Evolutionary conservation across 2,797 vertebrate genomes (phyloP).

Genomic region (Phataginus tetradactyla): DNA sequence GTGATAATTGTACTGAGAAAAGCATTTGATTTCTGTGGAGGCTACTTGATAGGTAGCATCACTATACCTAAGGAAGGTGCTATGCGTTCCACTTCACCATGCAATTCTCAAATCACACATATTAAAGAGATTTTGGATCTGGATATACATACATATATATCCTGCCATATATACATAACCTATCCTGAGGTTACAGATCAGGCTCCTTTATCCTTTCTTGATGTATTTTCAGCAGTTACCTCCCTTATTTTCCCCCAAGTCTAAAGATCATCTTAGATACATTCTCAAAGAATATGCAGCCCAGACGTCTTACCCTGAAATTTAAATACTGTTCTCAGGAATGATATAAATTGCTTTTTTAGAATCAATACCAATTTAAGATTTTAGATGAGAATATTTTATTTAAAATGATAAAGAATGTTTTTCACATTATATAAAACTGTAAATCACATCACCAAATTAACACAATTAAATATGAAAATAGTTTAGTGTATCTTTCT

Average conservation of each 20-base stretch:
- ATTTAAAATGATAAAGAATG: not conserved
- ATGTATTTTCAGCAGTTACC: constrained; percentile 26
- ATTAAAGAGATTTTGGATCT: not conserved
- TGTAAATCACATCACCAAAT: not conserved
- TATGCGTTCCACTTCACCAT: not conserved
- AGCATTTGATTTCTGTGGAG: not conserved
- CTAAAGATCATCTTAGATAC: not conserved
- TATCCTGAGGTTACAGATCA: not conserved
- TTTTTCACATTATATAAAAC: not conserved
- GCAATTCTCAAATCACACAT: not conserved
- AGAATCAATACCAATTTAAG: not conserved
- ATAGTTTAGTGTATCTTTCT: constrained; percentile 13
- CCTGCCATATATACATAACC: not conserved
- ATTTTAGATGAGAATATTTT: constrained; percentile 39
- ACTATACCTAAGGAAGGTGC: not conserved
- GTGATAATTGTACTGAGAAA: not conserved
- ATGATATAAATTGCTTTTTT: constrained; percentile 3
- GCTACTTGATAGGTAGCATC: not conserved
- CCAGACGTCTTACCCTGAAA: not conserved
- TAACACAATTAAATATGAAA: constrained; percentile 29
- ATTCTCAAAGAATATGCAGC: not conserved
- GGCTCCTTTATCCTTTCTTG: not conserved
- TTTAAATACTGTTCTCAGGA: constrained; percentile 40
- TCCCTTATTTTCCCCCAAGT: not conserved
- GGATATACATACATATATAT: not conserved